Percentiles rank a stretch among this genome's conserved stretches.
Conservation (phyloP, 2,113 vertebrate genomes). For the Oreotrochilus melanogaster region DNA sequence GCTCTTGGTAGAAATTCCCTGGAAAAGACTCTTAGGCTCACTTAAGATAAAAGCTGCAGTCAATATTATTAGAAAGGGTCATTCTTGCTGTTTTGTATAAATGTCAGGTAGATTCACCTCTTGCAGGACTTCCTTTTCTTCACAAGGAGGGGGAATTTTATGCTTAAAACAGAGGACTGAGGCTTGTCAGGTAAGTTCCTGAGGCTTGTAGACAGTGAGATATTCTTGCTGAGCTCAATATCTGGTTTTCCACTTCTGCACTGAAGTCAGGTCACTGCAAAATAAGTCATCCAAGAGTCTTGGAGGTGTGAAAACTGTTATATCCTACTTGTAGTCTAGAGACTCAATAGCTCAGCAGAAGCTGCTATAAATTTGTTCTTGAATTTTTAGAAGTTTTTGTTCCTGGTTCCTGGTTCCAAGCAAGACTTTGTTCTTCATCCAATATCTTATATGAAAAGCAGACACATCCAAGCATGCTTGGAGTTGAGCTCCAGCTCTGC, state of each 20-base stretch:
- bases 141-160: not conserved
- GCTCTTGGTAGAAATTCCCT: not conserved
- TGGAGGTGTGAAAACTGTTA: not conserved
- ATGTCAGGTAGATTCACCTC: not conserved
- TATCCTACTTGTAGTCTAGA: not conserved
- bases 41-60: not conserved
- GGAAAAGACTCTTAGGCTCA: not conserved
- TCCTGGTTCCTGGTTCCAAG: slow-evolving; percentile 31
- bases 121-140: not conserved
- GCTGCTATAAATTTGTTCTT: not conserved
- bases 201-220: not conserved
- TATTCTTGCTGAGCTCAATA: not conserved
- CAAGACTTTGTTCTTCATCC: not conserved
- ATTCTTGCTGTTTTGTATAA: not conserved
- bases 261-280: not conserved
- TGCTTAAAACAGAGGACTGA: not conserved
- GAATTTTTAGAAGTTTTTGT: not conserved
- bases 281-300: not conserved
- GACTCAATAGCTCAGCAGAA: not conserved
- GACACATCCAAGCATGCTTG: not conserved
- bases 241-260: not conserved
- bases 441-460: not conserved
- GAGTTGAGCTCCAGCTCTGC: not conserved
- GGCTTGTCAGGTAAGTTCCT: not conserved
- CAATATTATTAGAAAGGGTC: not conserved